Percentiles rank a stretch among this genome's conserved stretches.
These are phyloP conservation scores for Mizuhopecten yessoensis DNA, from an alignment of 1,140 invertebrate genomes.

Conservation along the genomic window DNA sequence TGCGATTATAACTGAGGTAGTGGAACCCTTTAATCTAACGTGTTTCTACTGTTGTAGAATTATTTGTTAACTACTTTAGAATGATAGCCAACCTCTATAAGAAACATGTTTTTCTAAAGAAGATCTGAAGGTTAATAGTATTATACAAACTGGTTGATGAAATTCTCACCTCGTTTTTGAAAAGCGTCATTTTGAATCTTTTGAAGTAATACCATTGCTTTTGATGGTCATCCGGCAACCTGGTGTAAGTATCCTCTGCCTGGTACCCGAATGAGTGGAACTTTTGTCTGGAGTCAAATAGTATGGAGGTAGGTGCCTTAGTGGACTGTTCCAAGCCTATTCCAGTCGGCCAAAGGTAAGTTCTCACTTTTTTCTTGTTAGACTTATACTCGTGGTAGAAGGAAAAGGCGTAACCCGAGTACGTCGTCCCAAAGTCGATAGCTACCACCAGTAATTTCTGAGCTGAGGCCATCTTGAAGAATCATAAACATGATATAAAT, in stretches of 20 bases:
- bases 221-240: background rate
- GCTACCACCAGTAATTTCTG: background rate
- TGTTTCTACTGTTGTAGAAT: too few species aligned
- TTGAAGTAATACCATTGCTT: background rate
- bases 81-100: too few species aligned
- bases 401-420: background rate
- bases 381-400: background rate
- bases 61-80: too few species aligned
- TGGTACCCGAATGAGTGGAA: background rate
- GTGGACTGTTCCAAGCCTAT: background rate
- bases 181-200: conserved; percentile 5
- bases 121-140: too few species aligned
- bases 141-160: too few species aligned
- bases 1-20: too few species aligned
- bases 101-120: too few species aligned
- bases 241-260: background rate
- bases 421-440: background rate
- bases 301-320: background rate
- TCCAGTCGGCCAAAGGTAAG: background rate
- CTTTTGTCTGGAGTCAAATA: background rate
- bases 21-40: too few species aligned
- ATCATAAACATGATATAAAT: too few species aligned
- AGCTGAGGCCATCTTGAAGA: background rate
- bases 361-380: background rate
- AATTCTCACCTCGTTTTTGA: background rate